Base-by-base conservation (phyloP, 2,888 invertebrate species). In the Stegophylla sp. region DNA sequence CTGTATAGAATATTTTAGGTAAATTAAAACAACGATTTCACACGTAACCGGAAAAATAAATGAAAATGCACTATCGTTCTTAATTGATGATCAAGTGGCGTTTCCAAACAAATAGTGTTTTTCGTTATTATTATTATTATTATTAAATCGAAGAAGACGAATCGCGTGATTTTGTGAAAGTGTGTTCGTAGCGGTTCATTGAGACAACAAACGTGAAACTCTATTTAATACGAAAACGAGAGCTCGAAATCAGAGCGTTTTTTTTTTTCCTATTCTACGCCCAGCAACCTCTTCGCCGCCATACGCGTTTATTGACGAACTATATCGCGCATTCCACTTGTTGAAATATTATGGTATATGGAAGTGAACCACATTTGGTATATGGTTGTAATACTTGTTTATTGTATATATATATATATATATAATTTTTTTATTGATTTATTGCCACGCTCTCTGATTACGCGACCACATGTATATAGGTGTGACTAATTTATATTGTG, bases 181-280 rank as follows among this genome's bases (percentile, higher is more conserved):
- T 61, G 61, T 15, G 28, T 56, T 66, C 26, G 45, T 26, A 17
- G 48, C 41, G 61, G 79, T 71, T 71, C n/a, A 63, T 79, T 79
- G 79, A n/a, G n/a, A 79, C 69, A 69, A 69, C 48, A 23, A 10
- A 69, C 71, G 69, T 71, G 79, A 71, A 79, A 79, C 71, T n/a
- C n/a, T 79, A 79, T 79, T 79, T 23, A n/a, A n/a, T n/a, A n/a
- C n/a, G 51, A 79, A 77, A 71, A 71, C 48, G 71, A 79, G 69
- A 71, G 59, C 71, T 79, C 28, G 48, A 69, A 77, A 69, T 59
- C 23, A 12, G 61, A 61, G 41, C 79, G 61, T 53, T 66, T 64
- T 51, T 48, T 51, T 48, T 23, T 13, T 28, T 28, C 34, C n/a
- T 45, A 45, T 23, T 48, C 26, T 28, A 15, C 20, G 48, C 63